Evolutionary conservation across 2,888 invertebrate genomes (phyloP).

Genomic region (Phyllotreta striolata): DNA sequence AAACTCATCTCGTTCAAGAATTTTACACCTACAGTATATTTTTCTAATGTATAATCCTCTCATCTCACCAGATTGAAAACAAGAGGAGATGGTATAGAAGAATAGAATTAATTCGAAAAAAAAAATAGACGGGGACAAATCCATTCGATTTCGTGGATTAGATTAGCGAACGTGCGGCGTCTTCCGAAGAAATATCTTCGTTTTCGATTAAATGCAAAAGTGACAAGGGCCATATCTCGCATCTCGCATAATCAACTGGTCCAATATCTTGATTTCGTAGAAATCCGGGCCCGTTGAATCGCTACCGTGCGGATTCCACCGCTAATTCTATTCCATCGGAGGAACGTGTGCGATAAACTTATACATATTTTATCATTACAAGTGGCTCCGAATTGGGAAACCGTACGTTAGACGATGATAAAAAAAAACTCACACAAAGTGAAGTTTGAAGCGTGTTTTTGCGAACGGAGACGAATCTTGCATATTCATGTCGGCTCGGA

Average conservation of each 20-base stretch:
- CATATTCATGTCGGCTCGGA: slow-evolving; percentile 29
- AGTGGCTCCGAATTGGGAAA: not conserved
- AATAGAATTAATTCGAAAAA: too few relatives aligned
- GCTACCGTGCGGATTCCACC: slow-evolving; percentile 46
- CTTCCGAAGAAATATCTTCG: too few relatives aligned
- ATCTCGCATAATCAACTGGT: slow-evolving; percentile 41
- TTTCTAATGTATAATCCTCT: too few relatives aligned
- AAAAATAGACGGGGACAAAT: too few relatives aligned
- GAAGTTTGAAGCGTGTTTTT: slow-evolving; percentile 24
- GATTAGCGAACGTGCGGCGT: too few relatives aligned
- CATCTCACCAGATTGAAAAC: too few relatives aligned
- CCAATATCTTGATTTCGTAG: slow-evolving; percentile 45
- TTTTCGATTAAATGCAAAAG: slow-evolving; percentile 32
- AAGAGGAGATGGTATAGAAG: too few relatives aligned
- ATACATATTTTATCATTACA: not conserved
- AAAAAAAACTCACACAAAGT: slow-evolving; percentile 5
- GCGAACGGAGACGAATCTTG: slow-evolving; percentile 22
- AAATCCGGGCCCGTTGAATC: slow-evolving; percentile 37
- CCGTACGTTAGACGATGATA: not conserved
- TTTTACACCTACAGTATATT: too few relatives aligned
- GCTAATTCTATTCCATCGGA: slow-evolving; percentile 24
- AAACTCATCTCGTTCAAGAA: too few relatives aligned
- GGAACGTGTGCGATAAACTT: slow-evolving; percentile 8
- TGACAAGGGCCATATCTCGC: slow-evolving; percentile 32
- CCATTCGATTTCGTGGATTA: too few relatives aligned